A percentile compares a stretch with the other conserved stretches of the same genome.
These are phyloP conservation scores for Linyphia triangularis DNA, from an alignment of 2,888 invertebrate species.

Conservation along the genomic window DNA sequence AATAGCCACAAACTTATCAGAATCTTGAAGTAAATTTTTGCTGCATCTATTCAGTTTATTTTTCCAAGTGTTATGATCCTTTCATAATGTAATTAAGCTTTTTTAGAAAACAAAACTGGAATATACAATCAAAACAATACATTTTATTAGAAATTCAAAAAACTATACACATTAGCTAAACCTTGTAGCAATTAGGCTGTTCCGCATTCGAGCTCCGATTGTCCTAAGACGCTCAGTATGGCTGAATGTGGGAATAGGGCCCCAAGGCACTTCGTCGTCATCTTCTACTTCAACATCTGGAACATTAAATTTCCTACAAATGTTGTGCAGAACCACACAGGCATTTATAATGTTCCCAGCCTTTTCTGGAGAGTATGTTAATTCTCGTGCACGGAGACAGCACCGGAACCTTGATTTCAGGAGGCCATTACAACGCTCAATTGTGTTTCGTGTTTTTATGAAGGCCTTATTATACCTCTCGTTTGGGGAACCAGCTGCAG, in stretches of 20 bases:
- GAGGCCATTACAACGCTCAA: conserved; percentile 1
- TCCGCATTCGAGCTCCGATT: neutral
- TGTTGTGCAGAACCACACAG: conserved; percentile 13
- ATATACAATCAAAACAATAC: too few relatives aligned
- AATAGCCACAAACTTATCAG: too few relatives aligned
- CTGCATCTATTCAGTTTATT: too few relatives aligned
- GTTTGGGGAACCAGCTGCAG: neutral
- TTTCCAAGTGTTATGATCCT: too few relatives aligned
- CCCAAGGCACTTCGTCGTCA: neutral
- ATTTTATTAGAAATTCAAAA: too few relatives aligned
- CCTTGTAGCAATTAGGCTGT: neutral
- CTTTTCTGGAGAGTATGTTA: neutral
- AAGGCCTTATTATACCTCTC: neutral
- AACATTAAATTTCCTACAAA: neutral
- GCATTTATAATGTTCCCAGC: conserved; percentile 18
- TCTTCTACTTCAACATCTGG: neutral
- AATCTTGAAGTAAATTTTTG: too few relatives aligned
- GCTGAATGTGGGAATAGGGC: neutral
- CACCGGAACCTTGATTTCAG: neutral
- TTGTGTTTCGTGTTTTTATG: neutral
- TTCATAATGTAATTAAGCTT: too few relatives aligned
- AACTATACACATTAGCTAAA: too few relatives aligned
- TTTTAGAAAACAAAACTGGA: too few relatives aligned
- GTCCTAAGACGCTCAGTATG: neutral
- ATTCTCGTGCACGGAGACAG: neutral